phyloP scores from a whole-genome alignment of 2,888 invertebrate species.

The Dione juno region DNA sequence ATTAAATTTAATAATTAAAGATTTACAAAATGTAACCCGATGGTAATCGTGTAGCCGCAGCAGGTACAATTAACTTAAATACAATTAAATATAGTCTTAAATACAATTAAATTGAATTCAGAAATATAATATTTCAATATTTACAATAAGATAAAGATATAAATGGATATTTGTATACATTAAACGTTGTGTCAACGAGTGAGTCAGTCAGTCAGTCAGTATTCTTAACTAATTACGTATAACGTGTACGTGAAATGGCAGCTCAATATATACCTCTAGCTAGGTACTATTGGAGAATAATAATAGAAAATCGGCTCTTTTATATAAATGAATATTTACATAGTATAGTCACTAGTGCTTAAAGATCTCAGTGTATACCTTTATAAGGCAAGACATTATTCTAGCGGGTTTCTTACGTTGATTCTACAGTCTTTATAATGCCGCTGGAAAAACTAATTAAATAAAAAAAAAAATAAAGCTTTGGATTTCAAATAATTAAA shows the following conservation, averaged over 20 bases:
- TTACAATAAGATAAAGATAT: conserved; percentile 1
- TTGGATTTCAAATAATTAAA: conserved; percentile 11
- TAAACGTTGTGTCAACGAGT: conserved; percentile 39
- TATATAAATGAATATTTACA: conserved; percentile 5
- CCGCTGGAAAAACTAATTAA: background rate
- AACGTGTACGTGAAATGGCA: conserved; percentile 55
- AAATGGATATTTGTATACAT: background rate
- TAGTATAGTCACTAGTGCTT: background rate
- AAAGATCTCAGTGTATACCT: background rate
- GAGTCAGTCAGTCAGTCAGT: conserved; percentile 60
- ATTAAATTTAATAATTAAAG: too few species aligned
- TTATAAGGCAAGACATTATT: conserved; percentile 1
- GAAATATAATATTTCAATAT: background rate
- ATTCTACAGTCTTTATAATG: background rate
- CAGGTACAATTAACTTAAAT: too few species aligned
- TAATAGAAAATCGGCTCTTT: conserved; percentile 11
- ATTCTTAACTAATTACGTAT: conserved; percentile 55
- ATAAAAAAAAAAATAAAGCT: background rate
- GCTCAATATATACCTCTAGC: background rate
- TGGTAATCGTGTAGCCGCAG: too few species aligned
- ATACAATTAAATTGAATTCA: too few species aligned
- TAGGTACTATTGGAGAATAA: background rate
- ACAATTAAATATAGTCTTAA: too few species aligned
- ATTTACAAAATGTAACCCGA: too few species aligned
- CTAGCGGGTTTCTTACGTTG: background rate